Conservation (phyloP, 2,797 vertebrate genomes). For the Tarsius wallacei region DNA sequence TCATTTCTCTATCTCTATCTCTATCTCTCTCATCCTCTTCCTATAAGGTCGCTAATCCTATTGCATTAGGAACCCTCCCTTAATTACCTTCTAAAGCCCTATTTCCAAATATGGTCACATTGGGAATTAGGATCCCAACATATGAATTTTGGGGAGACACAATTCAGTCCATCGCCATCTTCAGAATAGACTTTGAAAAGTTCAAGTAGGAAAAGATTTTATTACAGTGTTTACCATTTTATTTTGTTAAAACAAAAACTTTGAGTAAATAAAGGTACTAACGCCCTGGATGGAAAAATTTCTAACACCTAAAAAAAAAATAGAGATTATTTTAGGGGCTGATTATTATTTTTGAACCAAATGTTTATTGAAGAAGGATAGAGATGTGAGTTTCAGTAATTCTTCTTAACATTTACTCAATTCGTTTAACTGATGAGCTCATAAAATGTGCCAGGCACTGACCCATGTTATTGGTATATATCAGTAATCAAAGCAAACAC, state of each 20-base stretch:
- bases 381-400: not conserved
- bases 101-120: too few relatives aligned
- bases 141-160: not conserved
- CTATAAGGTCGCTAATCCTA: not conserved
- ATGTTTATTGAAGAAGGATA: not conserved
- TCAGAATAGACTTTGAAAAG: not conserved
- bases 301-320: not conserved
- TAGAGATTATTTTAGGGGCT: not conserved
- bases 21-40: not conserved
- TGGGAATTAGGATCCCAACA: too few relatives aligned
- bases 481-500: not conserved
- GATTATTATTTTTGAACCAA: not conserved
- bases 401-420: not conserved
- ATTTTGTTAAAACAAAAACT: not conserved
- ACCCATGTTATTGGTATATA: not conserved
- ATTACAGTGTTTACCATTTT: not conserved
- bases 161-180: not conserved
- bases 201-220: not conserved
- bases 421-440: not conserved
- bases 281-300: not conserved
- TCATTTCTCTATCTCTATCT: too few relatives aligned
- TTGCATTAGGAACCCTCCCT: not conserved
- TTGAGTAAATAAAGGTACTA: slow-evolving; percentile 10
- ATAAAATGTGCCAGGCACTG: not conserved
- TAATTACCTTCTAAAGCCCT: not conserved